Evolutionary conservation across 2,113 vertebrate genomes (phyloP), one percentile per base, ranked within the genome.

Genomic region (Psettodes erumei): DNA sequence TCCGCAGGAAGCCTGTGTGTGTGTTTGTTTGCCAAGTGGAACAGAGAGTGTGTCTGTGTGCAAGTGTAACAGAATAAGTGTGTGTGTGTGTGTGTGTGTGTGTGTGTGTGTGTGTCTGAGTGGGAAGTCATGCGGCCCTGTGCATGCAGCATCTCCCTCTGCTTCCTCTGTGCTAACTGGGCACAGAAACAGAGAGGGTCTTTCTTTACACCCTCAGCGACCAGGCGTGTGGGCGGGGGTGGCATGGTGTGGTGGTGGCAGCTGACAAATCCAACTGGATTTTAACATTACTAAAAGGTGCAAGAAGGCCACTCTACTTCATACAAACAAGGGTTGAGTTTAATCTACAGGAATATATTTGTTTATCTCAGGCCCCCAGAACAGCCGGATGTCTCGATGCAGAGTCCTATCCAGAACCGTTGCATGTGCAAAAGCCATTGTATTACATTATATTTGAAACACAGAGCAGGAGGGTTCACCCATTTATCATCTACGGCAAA

Each of bases 61-160:
- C 27, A 33, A 53, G 69, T 13, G 48, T 61, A 55, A 23, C 38
- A 62, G 19, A 78, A 66, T 47, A 54, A 71, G 15, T 37, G 35
- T 48, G 58, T 74, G 59, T 32, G 62, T 72, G n/a, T n/a, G n/a
- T n/a, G n/a, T n/a, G n/a, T n/a, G n/a, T n/a, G n/a, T n/a, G 69
- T 58, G 48, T 61, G 21, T 21, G 25, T 45, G 64, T 19, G 10
- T 79, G 61, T 65, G 73, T 83, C 64, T 62, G 81, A 61, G 72
- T 77, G 48, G 85, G 63, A 80, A 83, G 79, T 92, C 88, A 90
- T 81, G 71, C 11, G 71, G 81, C 67, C 68, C 25, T 48, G 62
- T 59, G 77, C 28, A 60, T 25, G 66, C 76, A 82, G 81, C 59
- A 47, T 32, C 64, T 63, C 54, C 40, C 77, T 77, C 53, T 43